Base-by-base conservation (phyloP, 2,113 vertebrate species). In the Syngnathus scovelli region DNA sequence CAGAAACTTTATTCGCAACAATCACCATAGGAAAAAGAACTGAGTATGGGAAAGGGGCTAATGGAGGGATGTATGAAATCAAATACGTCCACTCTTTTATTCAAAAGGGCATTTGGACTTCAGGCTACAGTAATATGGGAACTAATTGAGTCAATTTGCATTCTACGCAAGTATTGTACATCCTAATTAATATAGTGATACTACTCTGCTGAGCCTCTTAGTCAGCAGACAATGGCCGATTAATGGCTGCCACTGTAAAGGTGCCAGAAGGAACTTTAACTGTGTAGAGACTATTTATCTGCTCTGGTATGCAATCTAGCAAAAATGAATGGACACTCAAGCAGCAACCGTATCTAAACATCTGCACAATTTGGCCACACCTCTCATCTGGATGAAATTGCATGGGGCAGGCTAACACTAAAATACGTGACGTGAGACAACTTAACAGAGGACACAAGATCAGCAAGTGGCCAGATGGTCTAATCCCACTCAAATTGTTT, bases 181-280 rank as follows among this genome's bases (percentile, higher is more conserved):
- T 67, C 54, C 67, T 83, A 69, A 85, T 84, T 80, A 81, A 86
- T 79, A 69, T 38, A 63, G 78, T 75, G 61, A 72, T 77, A 75
- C 60, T 77, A 70, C 67, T 79, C 76, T 59, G 67, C 68, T 77
- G 75, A 79, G 78, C 71, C 59, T 75, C 72, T 72, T 71, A 82
- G 71, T 72, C 69, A 51, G 68, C 72, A 74, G 55, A 84, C 81
- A 81, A 80, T 74, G 66, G 48, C 15, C 64, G 41, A 77, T 82
- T 77, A 85, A 83, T 77, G 71, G 58, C 62, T 65, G 19, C 61
- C 58, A 61, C 73, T 77, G 71, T 82, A 68, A 64, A 71, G 66
- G 61, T 70, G 79, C 76, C 78, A 79, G 74, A 72, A 76, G 55
- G 59, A 80, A 65, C 66, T 65, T 61, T 48, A 11, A 52, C 43